Conservation (phyloP, 2,888 invertebrate genomes). For the Zygogramma bicolorata region DNA sequence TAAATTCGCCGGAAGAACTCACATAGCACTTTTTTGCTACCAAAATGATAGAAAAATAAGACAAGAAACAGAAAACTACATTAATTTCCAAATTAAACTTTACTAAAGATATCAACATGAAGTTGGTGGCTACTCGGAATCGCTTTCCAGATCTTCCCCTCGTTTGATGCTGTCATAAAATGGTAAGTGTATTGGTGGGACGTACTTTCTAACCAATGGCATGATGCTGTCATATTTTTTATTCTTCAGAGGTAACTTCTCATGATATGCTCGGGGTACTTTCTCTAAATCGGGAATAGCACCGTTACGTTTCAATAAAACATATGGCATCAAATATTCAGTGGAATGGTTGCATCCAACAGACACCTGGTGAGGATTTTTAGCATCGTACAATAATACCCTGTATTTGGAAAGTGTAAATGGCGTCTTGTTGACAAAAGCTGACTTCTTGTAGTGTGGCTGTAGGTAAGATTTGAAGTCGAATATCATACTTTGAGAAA, state of each 20-base stretch:
- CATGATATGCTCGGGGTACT: conserved; percentile 2
- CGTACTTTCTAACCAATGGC: conserved; percentile 4
- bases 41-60: neutral
- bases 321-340: no score
- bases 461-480: no score
- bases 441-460: no score
- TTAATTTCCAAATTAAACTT: neutral
- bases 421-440: no score
- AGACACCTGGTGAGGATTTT: neutral
- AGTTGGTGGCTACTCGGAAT: neutral
- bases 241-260: conserved; percentile 6
- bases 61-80: neutral
- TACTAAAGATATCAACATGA: neutral
- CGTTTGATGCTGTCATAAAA: neutral
- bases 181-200: neutral
- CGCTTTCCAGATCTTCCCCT: neutral
- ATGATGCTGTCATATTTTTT: conserved; percentile 19
- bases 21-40: neutral
- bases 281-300: neutral
- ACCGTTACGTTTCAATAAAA: no score
- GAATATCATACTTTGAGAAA: no score
- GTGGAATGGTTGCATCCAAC: neutral
- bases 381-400: neutral
- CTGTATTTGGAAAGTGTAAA: neutral
- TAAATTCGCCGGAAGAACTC: neutral